These are phyloP conservation scores for Uria lomvia DNA, from an alignment of 2,113 vertebrate genomes.

Conservation along the genomic window DNA sequence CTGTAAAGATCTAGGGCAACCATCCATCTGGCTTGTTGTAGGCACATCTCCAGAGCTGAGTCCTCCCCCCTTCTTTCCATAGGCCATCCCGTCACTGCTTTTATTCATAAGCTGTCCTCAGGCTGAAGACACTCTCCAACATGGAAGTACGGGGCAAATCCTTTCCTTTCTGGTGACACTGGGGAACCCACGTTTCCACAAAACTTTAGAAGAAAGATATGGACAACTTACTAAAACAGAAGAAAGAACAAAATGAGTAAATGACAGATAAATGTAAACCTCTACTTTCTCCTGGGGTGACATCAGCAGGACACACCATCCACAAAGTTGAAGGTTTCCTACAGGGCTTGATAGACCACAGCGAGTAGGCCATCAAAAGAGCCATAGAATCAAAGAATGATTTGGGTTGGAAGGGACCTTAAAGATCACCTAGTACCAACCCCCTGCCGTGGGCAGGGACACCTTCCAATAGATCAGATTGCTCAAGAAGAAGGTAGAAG, in stretches of 20 bases:
- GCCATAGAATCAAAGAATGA: neutral
- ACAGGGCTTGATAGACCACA: neutral
- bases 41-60: neutral
- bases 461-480: neutral
- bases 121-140: neutral
- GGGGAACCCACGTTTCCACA: neutral
- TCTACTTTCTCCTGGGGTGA: neutral
- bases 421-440: neutral
- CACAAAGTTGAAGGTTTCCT: neutral
- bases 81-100: neutral
- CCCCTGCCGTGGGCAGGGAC: neutral
- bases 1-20: neutral
- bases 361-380: neutral
- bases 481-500: neutral
- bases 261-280: neutral
- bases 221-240: neutral
- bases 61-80: neutral
- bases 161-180: neutral
- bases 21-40: neutral
- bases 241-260: neutral
- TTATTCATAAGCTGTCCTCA: neutral
- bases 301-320: neutral
- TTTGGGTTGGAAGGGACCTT: neutral
- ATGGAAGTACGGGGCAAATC: rapidly evolving
- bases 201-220: neutral